A percentile compares a stretch with the other conserved stretches of the same genome.
Evolutionary conservation across 2,797 vertebrate species (phyloP).

Genomic region (Characodon lateralis): DNA sequence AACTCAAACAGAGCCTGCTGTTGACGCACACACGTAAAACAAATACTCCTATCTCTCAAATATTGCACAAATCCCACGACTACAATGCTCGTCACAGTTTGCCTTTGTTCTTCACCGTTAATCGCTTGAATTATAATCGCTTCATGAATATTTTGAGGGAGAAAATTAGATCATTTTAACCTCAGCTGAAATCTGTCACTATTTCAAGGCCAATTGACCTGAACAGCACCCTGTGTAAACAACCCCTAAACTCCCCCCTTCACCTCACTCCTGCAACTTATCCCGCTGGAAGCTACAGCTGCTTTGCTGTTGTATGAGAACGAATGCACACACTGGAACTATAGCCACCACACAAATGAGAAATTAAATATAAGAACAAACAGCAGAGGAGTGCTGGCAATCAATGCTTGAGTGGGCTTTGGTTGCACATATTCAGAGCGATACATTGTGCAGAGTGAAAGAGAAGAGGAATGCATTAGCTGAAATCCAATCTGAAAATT

Average conservation of each 20-base stretch:
- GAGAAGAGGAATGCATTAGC: constrained; percentile 1
- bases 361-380: constrained; percentile 1
- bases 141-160: constrained; percentile 64
- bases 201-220: constrained; percentile 60
- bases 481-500: constrained; percentile 3
- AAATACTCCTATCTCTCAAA: constrained; percentile 53
- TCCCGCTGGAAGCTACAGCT: not conserved
- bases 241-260: not conserved
- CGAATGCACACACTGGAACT: not conserved
- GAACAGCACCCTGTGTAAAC: constrained; percentile 8
- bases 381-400: not conserved
- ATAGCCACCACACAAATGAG: not conserved
- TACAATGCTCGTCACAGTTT: constrained; percentile 63
- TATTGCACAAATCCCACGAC: constrained; percentile 58
- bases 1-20: constrained; percentile 36
- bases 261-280: not conserved
- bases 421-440: not conserved
- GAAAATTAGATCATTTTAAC: constrained; percentile 35
- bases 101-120: constrained; percentile 49
- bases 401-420: not conserved
- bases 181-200: constrained; percentile 39
- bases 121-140: constrained; percentile 65
- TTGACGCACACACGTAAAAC: constrained; percentile 23
- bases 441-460: not conserved
- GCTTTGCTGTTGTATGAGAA: not conserved